phyloP scores from a whole-genome alignment of 1,140 invertebrate species.

The Papilio dardanus region DNA sequence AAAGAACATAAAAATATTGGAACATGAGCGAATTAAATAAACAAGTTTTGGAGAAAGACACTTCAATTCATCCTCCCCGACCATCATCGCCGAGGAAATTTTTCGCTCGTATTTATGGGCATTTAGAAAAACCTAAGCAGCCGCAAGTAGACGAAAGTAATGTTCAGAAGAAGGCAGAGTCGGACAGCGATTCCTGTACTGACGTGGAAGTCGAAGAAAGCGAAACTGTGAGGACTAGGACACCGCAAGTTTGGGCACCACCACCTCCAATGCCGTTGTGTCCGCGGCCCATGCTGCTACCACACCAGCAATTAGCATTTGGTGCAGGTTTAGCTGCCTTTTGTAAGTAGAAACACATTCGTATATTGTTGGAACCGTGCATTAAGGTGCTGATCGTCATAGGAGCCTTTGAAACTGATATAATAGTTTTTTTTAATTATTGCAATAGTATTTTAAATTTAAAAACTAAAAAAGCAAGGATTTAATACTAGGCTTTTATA shows the following conservation, averaged over 20 bases:
- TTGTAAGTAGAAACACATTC: slow-evolving; percentile 77
- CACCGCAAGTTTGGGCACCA: slow-evolving; percentile 59
- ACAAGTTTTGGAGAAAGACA: slow-evolving; percentile 43
- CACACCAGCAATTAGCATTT: slow-evolving; percentile 78
- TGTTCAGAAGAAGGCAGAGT: slow-evolving; percentile 42
- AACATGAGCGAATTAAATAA: slow-evolving; percentile 50
- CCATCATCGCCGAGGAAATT: slow-evolving; percentile 87
- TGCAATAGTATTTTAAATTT: too few relatives aligned
- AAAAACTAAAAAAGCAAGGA: too few relatives aligned
- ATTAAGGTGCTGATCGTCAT: too few relatives aligned
- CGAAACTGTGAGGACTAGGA: slow-evolving; percentile 44
- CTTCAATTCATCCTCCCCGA: slow-evolving; percentile 63
- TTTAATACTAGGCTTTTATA: too few relatives aligned
- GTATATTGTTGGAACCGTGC: too few relatives aligned
- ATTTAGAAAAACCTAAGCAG: slow-evolving; percentile 78
- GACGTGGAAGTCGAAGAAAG: slow-evolving; percentile 75
- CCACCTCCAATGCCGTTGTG: slow-evolving; percentile 66
- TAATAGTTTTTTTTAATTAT: too few relatives aligned
- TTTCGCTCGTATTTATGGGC: slow-evolving; percentile 86
- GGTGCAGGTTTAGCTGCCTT: slow-evolving; percentile 85
- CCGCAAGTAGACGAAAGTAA: slow-evolving; percentile 40
- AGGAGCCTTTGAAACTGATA: too few relatives aligned
- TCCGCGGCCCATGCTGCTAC: slow-evolving; percentile 67
- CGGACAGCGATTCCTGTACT: slow-evolving; percentile 74
- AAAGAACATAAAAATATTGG: background rate